Base-by-base conservation (phyloP, 2,888 invertebrate genomes). In the Amiota communis region DNA sequence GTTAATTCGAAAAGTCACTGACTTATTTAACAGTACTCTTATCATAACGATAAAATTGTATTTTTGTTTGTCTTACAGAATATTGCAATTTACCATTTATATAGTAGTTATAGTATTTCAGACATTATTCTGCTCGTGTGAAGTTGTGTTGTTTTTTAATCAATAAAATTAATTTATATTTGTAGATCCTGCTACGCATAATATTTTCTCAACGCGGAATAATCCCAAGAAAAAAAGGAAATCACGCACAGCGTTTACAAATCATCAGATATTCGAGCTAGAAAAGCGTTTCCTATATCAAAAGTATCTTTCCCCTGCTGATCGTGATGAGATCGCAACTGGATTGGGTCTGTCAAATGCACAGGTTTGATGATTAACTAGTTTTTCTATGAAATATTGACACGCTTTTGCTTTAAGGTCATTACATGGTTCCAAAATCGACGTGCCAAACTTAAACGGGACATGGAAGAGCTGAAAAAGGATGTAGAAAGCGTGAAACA, bases 241-340 rank as follows among this genome's bases (percentile, higher is more conserved):
- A 92, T 98, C 98, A 12, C 92, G 98, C 84, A 99, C 98, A 8
- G 98, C 98, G 53, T 98, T 98, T 91, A 98, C 98, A 75, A 98
- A 98, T 90, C 98, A 98, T 91, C 98, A 98, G 91, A 98, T 98
- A 81, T 98, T 98, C 91, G 98, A 98, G 91, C 91, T 98, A 88
- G 98, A 99, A 90, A 98, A 98, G 89, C 93, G 98, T 83, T 98
- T 98, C 91, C 93, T 98, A n/a, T 98, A 98, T 91, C 98, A 98
- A 91, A 98, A 98, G 90, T 98, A 98, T 91, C 92, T 99, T 80
- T 98, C 98, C 71, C 98, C 98, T 0, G 98, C 98, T 0, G 98
- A 98, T 90, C 93, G 98, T 77, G 98, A 99, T 90, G 98, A 98
- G 88, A 98, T 98, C 79, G 98, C 98, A 3, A 95, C 95, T 77